phyloP scores from a whole-genome alignment of 2,888 invertebrate species.

The Erpobdella octoculata region DNA sequence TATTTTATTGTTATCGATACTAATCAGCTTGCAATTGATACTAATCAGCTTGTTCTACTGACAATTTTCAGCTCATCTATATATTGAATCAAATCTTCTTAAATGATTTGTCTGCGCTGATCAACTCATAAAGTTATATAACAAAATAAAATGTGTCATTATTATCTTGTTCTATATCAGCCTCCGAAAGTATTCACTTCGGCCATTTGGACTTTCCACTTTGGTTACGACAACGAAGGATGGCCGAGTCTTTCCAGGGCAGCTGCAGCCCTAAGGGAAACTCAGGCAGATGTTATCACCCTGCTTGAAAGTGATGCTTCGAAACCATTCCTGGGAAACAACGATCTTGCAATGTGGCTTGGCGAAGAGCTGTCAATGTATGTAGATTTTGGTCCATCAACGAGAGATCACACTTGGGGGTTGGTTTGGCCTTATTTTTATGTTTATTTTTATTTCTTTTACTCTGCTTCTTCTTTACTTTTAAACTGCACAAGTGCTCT shows the following conservation, averaged over 20 bases:
- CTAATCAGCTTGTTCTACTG: too few species aligned
- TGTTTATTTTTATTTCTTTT: slow-evolving; percentile 12
- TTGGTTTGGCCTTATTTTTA: slow-evolving; percentile 33
- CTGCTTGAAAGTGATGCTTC: slow-evolving; percentile 52
- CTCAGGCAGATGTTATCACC: slow-evolving; percentile 51
- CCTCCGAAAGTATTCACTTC: slow-evolving; percentile 44
- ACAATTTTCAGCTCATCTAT: too few species aligned
- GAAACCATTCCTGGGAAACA: slow-evolving; percentile 53
- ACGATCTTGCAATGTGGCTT: slow-evolving; percentile 52
- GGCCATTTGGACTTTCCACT: slow-evolving; percentile 53
- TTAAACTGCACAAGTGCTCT: neutral
- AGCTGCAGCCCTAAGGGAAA: slow-evolving; percentile 45
- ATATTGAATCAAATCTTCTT: too few species aligned
- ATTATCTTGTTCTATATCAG: slow-evolving; percentile 25
- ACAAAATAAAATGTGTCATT: neutral
- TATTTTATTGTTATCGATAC: too few species aligned
- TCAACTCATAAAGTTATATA: neutral
- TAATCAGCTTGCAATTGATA: too few species aligned
- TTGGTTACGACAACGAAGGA: slow-evolving; percentile 53
- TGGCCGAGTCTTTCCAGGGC: slow-evolving; percentile 52
- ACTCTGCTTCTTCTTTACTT: too few species aligned
- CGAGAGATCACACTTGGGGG: slow-evolving; percentile 53
- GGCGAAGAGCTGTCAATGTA: slow-evolving; percentile 50
- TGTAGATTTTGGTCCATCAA: slow-evolving; percentile 52
- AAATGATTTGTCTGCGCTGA: neutral